A percentile compares a stretch with the other conserved stretches of the same genome.
phyloP scores from a whole-genome alignment of 2,797 vertebrate genomes.

The Sebastes minor region DNA sequence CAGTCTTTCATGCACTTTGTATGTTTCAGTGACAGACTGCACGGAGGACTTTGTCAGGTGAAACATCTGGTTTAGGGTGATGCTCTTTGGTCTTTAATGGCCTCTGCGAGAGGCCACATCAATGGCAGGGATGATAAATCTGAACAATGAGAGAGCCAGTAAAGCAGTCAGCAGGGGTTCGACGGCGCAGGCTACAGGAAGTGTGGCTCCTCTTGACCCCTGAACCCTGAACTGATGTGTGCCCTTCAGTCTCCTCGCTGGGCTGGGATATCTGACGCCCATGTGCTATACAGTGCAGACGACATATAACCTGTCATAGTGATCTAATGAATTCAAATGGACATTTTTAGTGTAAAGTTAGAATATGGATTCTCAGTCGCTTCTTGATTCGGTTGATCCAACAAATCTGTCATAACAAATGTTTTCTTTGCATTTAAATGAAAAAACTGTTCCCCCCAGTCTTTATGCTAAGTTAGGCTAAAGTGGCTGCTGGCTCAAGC shows the following conservation, averaged over 20 bases:
- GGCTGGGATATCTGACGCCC: conserved; percentile 19
- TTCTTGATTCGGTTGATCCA: background rate
- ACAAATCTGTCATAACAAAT: background rate
- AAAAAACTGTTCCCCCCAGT: background rate
- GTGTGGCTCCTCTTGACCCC: conserved; percentile 78
- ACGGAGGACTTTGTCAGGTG: conserved; percentile 46
- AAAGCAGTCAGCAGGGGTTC: conserved; percentile 72
- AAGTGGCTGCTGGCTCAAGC: background rate
- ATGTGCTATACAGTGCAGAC: conserved; percentile 35
- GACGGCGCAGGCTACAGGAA: conserved; percentile 72
- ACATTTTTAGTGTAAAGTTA: background rate
- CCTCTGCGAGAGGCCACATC: conserved; percentile 73
- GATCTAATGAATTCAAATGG: background rate
- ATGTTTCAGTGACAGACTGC: conserved; percentile 52
- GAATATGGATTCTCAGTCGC: background rate
- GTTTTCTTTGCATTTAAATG: background rate
- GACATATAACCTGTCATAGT: background rate
- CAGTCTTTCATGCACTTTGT: conserved; percentile 57
- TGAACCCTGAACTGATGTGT: conserved; percentile 67
- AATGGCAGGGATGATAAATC: conserved; percentile 77
- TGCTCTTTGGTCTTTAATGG: conserved; percentile 78
- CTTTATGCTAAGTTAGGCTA: background rate
- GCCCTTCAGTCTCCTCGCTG: conserved; percentile 42
- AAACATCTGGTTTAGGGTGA: conserved; percentile 81
- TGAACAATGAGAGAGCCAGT: conserved; percentile 77